phyloP scores from a whole-genome alignment of 2,113 vertebrate genomes.

The Pedetes capensis region DNA sequence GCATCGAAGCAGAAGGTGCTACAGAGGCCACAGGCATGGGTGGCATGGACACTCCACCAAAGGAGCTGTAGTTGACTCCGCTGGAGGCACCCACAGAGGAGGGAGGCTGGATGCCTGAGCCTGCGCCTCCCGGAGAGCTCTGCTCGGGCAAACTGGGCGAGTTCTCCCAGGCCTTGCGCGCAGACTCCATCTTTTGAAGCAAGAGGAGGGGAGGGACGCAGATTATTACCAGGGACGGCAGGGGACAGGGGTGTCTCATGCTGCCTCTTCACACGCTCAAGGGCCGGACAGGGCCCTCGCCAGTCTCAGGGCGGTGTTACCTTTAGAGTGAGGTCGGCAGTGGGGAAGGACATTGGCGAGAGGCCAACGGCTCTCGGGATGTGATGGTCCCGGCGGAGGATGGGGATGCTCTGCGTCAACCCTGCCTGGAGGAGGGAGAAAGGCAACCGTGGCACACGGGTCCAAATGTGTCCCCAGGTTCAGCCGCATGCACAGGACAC shows the following conservation, averaged over 20 bases:
- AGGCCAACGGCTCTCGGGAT: conserved; percentile 94
- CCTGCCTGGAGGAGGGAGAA: conserved; percentile 82
- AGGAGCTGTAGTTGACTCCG: conserved; percentile 96
- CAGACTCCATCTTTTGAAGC: conserved; percentile 94
- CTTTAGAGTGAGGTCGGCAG: conserved; percentile 96
- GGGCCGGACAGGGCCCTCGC: neutral
- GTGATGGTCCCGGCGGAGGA: conserved; percentile 95
- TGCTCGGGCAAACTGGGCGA: conserved; percentile 97
- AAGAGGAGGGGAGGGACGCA: neutral
- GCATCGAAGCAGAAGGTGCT: conserved; percentile 97
- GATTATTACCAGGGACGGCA: conserved; percentile 10
- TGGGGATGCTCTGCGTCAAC: conserved; percentile 93
- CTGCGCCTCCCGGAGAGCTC: conserved; percentile 89
- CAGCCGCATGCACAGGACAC: rapidly evolving
- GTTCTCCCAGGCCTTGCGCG: conserved; percentile 99
- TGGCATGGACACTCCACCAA: conserved; percentile 96
- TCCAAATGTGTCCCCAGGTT: neutral
- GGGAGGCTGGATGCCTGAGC: conserved; percentile 90
- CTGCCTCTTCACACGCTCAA: neutral
- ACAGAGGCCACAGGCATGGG: conserved; percentile 98
- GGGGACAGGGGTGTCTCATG: neutral
- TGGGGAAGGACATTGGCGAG: conserved; percentile 95
- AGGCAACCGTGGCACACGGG: neutral
- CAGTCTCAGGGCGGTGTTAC: conserved; percentile 78
- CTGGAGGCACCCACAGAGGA: conserved; percentile 94